Conservation (phyloP, 2,113 vertebrate genomes). For the Vombatus ursinus region DNA sequence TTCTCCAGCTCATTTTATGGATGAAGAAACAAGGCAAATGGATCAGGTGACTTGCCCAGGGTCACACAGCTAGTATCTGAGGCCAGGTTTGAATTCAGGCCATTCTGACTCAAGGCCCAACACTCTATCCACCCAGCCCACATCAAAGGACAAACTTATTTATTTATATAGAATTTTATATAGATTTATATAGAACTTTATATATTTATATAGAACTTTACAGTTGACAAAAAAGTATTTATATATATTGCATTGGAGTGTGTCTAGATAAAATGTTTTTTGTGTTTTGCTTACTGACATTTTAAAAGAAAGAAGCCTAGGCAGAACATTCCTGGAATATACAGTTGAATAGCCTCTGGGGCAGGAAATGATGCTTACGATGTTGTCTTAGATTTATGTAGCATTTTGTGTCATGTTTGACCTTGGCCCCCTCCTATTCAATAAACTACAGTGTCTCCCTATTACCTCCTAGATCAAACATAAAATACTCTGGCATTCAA, state of each 20-base stretch:
- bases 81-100: background rate
- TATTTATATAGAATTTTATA: no score
- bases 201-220: no score
- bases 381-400: background rate
- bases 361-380: conserved; percentile 8
- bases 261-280: background rate
- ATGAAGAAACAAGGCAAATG: background rate
- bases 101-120: background rate
- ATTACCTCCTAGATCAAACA: background rate
- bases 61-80: background rate
- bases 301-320: conserved; percentile 46
- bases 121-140: background rate
- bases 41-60: background rate
- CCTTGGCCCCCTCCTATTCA: no score
- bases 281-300: conserved; percentile 8
- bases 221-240: background rate
- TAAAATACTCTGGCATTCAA: background rate
- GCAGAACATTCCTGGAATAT: background rate
- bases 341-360: background rate
- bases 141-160: background rate
- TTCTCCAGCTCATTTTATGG: background rate
- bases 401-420: background rate
- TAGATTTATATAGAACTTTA: no score
- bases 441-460: background rate
- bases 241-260: background rate